A percentile compares a stretch with the other conserved stretches of the same genome.
Evolutionary conservation across 2,113 vertebrate species (phyloP).

Genomic region (Oceanodroma tethys): DNA sequence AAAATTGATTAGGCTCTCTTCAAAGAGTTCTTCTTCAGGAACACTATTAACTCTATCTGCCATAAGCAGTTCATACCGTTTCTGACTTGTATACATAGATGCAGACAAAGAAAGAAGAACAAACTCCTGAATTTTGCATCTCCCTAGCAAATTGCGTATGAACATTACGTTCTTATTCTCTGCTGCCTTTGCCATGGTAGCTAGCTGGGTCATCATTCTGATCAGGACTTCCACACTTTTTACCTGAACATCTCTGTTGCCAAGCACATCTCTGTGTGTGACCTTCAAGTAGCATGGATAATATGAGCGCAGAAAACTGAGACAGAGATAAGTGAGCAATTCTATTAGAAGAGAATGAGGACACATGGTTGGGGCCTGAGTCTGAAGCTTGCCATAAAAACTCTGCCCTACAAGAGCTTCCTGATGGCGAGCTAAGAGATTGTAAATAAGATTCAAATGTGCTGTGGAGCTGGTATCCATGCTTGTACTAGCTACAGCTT

Average conservation of each 20-base stretch:
- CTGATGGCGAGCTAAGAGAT: constrained; percentile 92
- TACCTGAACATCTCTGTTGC: constrained; percentile 93
- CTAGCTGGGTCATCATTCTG: constrained; percentile 81
- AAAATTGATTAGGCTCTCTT: constrained; percentile 86
- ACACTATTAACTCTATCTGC: not conserved
- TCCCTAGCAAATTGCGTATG: constrained; percentile 77
- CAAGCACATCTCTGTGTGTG: constrained; percentile 82
- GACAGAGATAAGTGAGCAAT: constrained; percentile 87
- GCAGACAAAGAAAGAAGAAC: constrained; percentile 87
- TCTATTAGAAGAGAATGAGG: constrained; percentile 88
- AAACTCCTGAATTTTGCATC: constrained; percentile 88
- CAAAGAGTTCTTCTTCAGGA: constrained; percentile 74
- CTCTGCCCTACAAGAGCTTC: constrained; percentile 86
- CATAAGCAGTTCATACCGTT: constrained; percentile 55
- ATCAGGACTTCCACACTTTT: constrained; percentile 92
- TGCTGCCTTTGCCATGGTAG: constrained; percentile 68
- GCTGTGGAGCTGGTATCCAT: constrained; percentile 90
- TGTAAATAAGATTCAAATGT: constrained; percentile 91
- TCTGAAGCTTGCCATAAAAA: constrained; percentile 87
- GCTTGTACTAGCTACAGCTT: constrained; percentile 83
- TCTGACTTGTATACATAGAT: constrained; percentile 90
- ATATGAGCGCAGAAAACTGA: constrained; percentile 89
- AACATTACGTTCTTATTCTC: constrained; percentile 67
- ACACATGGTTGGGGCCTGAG: constrained; percentile 70
- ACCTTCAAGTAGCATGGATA: constrained; percentile 86